Conservation (phyloP, 2,113 vertebrate genomes). For the Micronisus gabar region DNA sequence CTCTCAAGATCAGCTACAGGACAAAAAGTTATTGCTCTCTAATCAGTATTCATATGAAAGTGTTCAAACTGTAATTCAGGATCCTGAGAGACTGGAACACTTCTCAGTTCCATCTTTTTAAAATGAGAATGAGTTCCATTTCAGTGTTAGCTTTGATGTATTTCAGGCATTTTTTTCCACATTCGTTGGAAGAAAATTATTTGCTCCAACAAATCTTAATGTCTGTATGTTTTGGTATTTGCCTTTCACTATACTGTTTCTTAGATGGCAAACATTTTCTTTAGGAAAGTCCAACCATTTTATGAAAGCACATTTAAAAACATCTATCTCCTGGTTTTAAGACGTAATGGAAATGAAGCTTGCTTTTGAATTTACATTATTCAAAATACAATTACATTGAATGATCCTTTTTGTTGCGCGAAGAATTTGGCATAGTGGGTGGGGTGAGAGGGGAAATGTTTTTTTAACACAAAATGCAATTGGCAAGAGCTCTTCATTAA, state of each 20-base stretch:
- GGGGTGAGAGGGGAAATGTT: not conserved
- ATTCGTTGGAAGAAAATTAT: not conserved
- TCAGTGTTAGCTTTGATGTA: not conserved
- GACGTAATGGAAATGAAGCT: not conserved
- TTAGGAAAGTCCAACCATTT: not conserved
- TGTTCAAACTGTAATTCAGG: not conserved
- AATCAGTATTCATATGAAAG: slow-evolving; percentile 5
- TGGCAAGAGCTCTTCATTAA: not conserved
- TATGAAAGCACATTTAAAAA: not conserved
- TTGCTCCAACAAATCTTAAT: not conserved
- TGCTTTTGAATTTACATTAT: not conserved
- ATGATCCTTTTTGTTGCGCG: not conserved
- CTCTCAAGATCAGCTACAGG: not conserved
- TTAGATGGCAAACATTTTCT: not conserved
- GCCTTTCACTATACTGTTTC: not conserved
- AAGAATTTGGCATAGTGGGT: not conserved
- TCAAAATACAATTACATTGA: not conserved
- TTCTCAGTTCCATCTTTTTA: not conserved
- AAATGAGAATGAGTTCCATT: not conserved
- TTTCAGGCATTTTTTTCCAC: not conserved
- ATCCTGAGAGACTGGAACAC: not conserved
- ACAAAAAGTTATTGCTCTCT: not conserved
- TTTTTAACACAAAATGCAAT: not conserved
- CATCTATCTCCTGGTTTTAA: not conserved
- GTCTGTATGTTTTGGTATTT: not conserved